These are phyloP conservation scores for Hydrolagus affinis DNA, from an alignment of 2,113 vertebrate genomes.

Conservation along the genomic window DNA sequence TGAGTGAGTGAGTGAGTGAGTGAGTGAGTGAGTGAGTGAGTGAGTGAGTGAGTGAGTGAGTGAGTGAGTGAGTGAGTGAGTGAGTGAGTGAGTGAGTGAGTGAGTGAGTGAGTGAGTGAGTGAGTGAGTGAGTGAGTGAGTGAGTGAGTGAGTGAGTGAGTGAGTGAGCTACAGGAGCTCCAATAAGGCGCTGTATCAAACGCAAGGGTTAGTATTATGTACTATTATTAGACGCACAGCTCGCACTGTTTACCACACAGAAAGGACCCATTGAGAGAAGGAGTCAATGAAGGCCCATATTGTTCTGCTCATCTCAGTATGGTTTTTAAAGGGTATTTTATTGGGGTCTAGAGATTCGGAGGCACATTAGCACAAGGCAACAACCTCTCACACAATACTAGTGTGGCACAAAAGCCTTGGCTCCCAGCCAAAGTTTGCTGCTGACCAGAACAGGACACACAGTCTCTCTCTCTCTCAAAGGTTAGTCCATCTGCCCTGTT, in stretches of 20 bases:
- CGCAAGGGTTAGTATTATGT: too few species aligned
- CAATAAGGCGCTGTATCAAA: too few species aligned
- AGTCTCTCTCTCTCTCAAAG: slow-evolving; percentile 22
- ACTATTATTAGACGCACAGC: not conserved
- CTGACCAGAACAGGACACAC: slow-evolving; percentile 15
- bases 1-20: too few species aligned
- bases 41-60: too few species aligned
- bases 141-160: too few species aligned
- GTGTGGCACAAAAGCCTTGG: not conserved
- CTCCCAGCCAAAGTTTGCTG: slow-evolving; percentile 13
- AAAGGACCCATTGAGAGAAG: not conserved
- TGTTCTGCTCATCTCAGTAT: not conserved
- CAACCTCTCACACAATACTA: not conserved
- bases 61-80: too few species aligned
- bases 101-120: too few species aligned
- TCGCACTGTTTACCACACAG: not conserved
- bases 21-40: too few species aligned
- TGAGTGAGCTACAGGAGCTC: too few species aligned
- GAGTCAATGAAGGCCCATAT: not conserved
- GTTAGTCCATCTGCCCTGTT: slow-evolving; percentile 19
- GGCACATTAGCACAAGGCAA: not conserved
- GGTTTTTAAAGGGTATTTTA: not conserved
- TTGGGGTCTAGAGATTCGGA: not conserved
- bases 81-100: too few species aligned
- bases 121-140: too few species aligned